Base-by-base conservation (phyloP, 2,888 invertebrate species). In the Drosophila quinaria region DNA sequence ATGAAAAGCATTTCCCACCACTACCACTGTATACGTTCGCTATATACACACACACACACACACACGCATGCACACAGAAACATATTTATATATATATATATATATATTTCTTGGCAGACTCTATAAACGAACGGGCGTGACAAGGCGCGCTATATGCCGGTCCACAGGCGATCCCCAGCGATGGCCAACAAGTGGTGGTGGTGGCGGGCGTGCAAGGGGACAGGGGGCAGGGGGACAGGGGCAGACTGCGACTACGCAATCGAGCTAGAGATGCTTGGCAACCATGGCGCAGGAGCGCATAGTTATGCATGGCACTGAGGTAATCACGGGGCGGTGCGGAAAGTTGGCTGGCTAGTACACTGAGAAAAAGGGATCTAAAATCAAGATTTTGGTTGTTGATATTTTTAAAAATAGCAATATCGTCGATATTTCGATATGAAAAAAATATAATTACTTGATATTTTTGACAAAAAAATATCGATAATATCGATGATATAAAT, bases 1-100 rank as follows among this genome's bases (percentile, higher is more conserved):
- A 89, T 82, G 77, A 80, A 83, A 81, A 82, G 74, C 79, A 84
- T 85, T 89, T 91, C 88, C 78, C 83, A 78, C 84, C 74, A 78
- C 69, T 71, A 89, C 73, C 54, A 51, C 22, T n/a, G 35, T 63
- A 62, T 25, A 3, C 15, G 17, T 8, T 31, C 17, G 42, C 61
- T 41, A 47, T 50, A 25, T 52, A 51, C 41, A 55, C 42, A 29
- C 52, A 42, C 13, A 33, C n/a, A 49, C 41, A 29, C 15, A 47
- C 25, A 49, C 51, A 47, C 35, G 54, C 62, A 61, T 19, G 39
- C 49, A 44, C 22, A 46, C 44, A 46, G 15, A 62, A 39, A 22
- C 35, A 41, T 9, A 52, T 49, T 56, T 9, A 59, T 35, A 51
- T 46, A 22, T 22, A 44, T 44, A 19, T 42, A 59, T 9, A 25